Base-by-base conservation (phyloP, 2,797 vertebrate species). In the Sparidentex hasta region DNA sequence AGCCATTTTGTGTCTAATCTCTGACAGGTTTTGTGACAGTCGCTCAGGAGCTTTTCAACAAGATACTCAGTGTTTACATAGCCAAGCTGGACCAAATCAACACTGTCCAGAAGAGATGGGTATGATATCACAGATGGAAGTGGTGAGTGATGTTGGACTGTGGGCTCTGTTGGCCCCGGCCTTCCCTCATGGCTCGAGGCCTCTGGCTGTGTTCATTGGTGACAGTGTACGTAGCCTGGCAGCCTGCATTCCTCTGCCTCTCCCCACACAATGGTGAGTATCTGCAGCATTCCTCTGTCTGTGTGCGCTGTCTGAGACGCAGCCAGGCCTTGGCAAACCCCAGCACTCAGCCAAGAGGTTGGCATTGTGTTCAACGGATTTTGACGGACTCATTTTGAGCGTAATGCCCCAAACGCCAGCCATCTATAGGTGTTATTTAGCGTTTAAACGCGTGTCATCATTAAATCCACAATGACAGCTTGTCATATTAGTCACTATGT, bases 241-340 rank as follows among this genome's bases (percentile, higher is more conserved):
- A 87, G 91, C 87, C 91, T 72, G 90, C 93, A 94, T 94, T 95
- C 93, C 93, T 91, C 84, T 91, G 88, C 90, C 87, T 90, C 82
- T 93, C 86, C 80, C 84, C 81, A 93, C 92, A 94, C 93, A 94
- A 94, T 93, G 89, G 90, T 80, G 86, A 91, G 88, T 86, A 82
- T 91, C 92, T 92, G 92, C 91, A 90, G 91, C 93, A 94, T 94
- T 95, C 94, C 93, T 92, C 84, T 91, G 93, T 91, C 93, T 93
- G 87, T 88, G 91, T 90, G 83, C 75, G 74, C 88, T 93, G 93
- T 94, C 93, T 94, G 92, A 91, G 91, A 90, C 11, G 65, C 72
- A 78, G 87, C 86, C 86, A 83, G 87, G 85, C 87, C 90, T 84
- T 74, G 82, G 88, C 88, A 80, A 90, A 84, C 52, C 46, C 61